Percentiles rank a stretch among this genome's conserved stretches.
These are phyloP conservation scores for Rhingia rostrata DNA, from an alignment of 2,888 invertebrate species.

Conservation along the genomic window DNA sequence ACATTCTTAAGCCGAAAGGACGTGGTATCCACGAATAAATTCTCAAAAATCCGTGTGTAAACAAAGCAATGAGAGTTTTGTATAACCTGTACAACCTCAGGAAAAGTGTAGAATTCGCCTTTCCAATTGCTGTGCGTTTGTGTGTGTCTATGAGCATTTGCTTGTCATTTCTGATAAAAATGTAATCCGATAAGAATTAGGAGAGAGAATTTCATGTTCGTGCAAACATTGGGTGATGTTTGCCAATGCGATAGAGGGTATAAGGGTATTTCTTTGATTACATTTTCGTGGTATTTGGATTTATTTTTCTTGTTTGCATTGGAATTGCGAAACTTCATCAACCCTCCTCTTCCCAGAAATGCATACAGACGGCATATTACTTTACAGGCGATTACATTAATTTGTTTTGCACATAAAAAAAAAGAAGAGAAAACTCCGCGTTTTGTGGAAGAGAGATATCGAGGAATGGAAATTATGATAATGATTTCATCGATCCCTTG, in stretches of 20 bases:
- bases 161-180: slow-evolving; percentile 24
- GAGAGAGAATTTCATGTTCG: slow-evolving; percentile 42
- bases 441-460: neutral
- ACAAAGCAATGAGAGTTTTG: slow-evolving; percentile 18
- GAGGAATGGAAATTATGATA: slow-evolving; percentile 64
- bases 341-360: neutral
- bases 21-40: slow-evolving; percentile 18
- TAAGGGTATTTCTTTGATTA: slow-evolving; percentile 54
- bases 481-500: slow-evolving; percentile 66
- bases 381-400: slow-evolving; percentile 71
- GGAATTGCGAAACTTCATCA: slow-evolving; percentile 38
- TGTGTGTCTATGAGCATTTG: slow-evolving; percentile 12
- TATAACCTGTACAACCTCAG: neutral
- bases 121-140: neutral
- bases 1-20: slow-evolving; percentile 2
- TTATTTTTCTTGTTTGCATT: slow-evolving; percentile 28
- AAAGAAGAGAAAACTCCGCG: neutral
- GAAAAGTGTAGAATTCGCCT: slow-evolving; percentile 25
- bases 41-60: slow-evolving; percentile 28
- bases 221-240: slow-evolving; percentile 29
- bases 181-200: slow-evolving; percentile 62
- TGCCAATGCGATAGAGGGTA: slow-evolving; percentile 55
- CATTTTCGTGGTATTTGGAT: slow-evolving; percentile 28
- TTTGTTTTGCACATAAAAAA: slow-evolving; percentile 12
- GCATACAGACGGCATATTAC: slow-evolving; percentile 22